Evolutionary conservation across 2,113 vertebrate species (phyloP).

Genomic region (Perca fluviatilis): DNA sequence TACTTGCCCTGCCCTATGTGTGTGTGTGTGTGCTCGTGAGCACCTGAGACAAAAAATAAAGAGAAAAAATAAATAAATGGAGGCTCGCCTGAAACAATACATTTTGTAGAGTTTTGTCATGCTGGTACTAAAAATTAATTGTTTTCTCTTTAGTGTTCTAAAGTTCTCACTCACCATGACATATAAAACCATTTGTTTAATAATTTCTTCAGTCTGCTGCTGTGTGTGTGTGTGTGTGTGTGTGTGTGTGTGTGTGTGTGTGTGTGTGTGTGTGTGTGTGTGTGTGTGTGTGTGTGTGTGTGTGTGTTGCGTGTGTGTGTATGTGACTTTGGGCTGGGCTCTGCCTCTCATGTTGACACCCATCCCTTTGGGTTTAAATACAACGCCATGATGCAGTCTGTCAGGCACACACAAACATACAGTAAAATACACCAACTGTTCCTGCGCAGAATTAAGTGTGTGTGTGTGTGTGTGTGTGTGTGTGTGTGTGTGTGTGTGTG

Average conservation of each 20-base stretch:
- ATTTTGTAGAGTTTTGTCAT: conserved; percentile 9
- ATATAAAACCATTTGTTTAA: conserved; percentile 16
- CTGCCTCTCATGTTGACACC: conserved; percentile 65
- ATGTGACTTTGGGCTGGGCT: conserved; percentile 51
- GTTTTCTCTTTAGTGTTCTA: conserved; percentile 21
- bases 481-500: conserved; percentile 37
- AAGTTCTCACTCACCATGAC: conserved; percentile 25
- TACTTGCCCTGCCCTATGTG: conserved; percentile 42
- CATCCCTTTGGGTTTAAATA: conserved; percentile 66
- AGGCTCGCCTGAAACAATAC: conserved; percentile 14
- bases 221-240: conserved; percentile 9
- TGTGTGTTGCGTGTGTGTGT: conserved; percentile 30
- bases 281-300: conserved; percentile 4
- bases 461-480: conserved; percentile 26
- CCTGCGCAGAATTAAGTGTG: conserved; percentile 36
- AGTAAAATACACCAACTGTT: conserved; percentile 60
- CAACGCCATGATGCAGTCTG: conserved; percentile 65
- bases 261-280: conserved; percentile 16
- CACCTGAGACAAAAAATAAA: neutral
- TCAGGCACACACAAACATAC: conserved; percentile 51
- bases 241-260: conserved; percentile 23
- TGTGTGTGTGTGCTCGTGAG: neutral
- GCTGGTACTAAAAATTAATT: neutral
- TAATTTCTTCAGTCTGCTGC: neutral
- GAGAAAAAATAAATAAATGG: neutral